These are phyloP conservation scores for Galeopterus variegatus DNA, from an alignment of 2,113 vertebrate species.

Conservation along the genomic window DNA sequence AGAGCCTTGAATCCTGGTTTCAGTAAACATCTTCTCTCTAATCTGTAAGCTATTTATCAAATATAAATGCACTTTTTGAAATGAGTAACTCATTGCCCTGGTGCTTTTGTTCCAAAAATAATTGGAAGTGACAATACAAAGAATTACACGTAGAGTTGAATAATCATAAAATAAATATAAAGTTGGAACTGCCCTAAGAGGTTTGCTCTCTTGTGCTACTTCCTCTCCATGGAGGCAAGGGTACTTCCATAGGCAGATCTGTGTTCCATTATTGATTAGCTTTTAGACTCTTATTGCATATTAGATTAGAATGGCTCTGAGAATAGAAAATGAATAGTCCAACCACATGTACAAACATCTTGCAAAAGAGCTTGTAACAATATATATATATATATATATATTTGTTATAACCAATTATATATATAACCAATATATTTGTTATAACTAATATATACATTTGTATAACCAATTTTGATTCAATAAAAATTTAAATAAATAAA, in stretches of 20 bases:
- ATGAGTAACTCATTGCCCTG: slow-evolving; percentile 82
- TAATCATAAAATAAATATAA: slow-evolving; percentile 90
- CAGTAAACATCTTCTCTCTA: slow-evolving; percentile 85
- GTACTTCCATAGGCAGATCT: slow-evolving; percentile 84
- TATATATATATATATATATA: too few species aligned
- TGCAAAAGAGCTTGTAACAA: slow-evolving; percentile 74
- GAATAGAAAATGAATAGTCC: slow-evolving; percentile 85
- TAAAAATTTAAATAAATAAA: not conserved
- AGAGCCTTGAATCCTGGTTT: slow-evolving; percentile 79
- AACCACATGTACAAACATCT: slow-evolving; percentile 83
- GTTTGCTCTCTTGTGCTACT: slow-evolving; percentile 74
- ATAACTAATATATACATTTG: too few species aligned
- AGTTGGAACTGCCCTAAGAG: slow-evolving; percentile 87
- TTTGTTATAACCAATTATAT: too few species aligned
- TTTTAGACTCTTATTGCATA: slow-evolving; percentile 89
- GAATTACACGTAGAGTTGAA: slow-evolving; percentile 85
- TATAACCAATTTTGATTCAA: too few species aligned
- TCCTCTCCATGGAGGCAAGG: slow-evolving; percentile 82
- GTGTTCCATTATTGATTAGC: slow-evolving; percentile 90
- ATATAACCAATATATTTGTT: too few species aligned
- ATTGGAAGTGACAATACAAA: slow-evolving; percentile 89
- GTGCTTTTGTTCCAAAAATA: slow-evolving; percentile 85
- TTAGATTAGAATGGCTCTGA: slow-evolving; percentile 87
- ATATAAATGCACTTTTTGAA: slow-evolving; percentile 86
- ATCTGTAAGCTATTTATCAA: slow-evolving; percentile 88